phyloP scores from a whole-genome alignment of 2,113 vertebrate genomes.

The Pristiophorus japonicus region DNA sequence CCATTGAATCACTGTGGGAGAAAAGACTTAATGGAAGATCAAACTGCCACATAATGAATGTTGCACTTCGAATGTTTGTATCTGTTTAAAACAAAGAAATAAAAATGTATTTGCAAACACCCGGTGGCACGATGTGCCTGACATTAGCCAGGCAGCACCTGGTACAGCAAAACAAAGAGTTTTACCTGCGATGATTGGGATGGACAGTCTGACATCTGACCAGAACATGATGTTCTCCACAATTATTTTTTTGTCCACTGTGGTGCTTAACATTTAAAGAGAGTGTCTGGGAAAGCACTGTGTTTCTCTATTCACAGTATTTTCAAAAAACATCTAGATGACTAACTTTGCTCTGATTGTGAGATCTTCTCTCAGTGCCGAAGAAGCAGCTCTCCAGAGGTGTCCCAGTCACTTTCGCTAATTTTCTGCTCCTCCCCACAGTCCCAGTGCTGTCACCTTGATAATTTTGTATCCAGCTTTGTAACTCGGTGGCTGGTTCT shows the following conservation, averaged over 20 bases:
- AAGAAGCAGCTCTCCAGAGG: neutral
- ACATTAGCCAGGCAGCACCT: neutral
- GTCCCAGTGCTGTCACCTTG: neutral
- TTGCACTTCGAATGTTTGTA: neutral
- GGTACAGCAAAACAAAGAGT: neutral
- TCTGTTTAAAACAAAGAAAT: neutral
- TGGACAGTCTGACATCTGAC: neutral
- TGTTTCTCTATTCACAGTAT: neutral
- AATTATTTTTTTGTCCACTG: neutral
- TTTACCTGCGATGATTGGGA: neutral
- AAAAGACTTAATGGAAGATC: neutral
- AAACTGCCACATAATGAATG: neutral
- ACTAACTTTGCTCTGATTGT: neutral
- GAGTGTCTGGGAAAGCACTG: neutral
- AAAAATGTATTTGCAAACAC: neutral
- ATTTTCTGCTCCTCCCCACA: neutral
- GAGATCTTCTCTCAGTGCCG: neutral
- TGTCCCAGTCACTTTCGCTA: neutral
- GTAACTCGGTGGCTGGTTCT: neutral
- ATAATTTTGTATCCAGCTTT: neutral
- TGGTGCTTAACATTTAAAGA: neutral
- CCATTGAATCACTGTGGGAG: neutral
- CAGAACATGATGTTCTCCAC: slow-evolving; percentile 1
- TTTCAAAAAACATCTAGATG: neutral
- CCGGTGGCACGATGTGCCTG: neutral